Evolutionary conservation across 2,113 vertebrate species (phyloP), one percentile per base, ranked within the genome.

Genomic region (Thryonomys swinderianus): DNA sequence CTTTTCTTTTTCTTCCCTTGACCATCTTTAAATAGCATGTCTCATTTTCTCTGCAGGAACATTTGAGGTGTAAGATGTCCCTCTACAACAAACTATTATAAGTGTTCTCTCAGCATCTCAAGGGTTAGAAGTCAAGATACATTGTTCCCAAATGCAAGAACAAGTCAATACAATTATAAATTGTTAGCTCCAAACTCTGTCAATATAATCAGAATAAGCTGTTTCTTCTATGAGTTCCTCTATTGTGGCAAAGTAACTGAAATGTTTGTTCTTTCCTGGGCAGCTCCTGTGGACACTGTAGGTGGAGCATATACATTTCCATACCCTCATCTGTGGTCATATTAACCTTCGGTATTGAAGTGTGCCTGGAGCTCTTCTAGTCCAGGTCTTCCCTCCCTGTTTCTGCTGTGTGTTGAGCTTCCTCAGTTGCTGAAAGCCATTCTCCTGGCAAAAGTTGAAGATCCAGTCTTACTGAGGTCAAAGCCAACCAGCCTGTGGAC

Each of bases 21-120:
- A 17, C 10, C 30, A 91, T 64, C 37, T 62, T 34, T 13, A 80
- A 88, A 64, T 59, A 74, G 37, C 66, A 66, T 32, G 20, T 20
- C 40, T 95, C n/a, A 6, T 86, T 91, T 91, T 82, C 74, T 86
- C 32, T 86, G 51, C 3, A 79, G 74, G 61, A 85, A 40, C 90
- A 45, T 37, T 85, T 81, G 40, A 11, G 5, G 7, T 17, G 32
- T 23, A 78, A 12, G 40, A 55, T 27, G 34, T 7, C 20, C 53
- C 79, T 61, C 23, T 59, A 81, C 7, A 40, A 37, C 80, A 25
- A 67, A 95, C 37, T 86, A 12, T 81, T 62, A 0, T 40, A 93
- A 88, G 18, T 37, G 18, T 23, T 89, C 71, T 45, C 23, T 40
- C 7, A 79, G n/a, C 37, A 89, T 89, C 89, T 78, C 71, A 92